Base-by-base conservation (phyloP, 92 coral and sea anemone genomes). In the Porites evermanni region DNA sequence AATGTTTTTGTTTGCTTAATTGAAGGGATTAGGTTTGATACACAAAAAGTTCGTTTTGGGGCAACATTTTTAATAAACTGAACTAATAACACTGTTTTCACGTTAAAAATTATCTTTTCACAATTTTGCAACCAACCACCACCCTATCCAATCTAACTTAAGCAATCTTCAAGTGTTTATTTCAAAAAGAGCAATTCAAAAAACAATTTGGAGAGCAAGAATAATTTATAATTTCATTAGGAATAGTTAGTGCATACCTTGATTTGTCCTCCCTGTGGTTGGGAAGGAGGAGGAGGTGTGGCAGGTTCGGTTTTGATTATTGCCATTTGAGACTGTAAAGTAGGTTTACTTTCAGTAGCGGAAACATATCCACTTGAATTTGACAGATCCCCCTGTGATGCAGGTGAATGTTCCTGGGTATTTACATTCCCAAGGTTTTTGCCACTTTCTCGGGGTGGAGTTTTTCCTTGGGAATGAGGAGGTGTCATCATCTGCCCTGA, bases 401-500 rank as follows among this genome's bases (percentile, higher is more conserved):
- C 75, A 63, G 92, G 74, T 67, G 94, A 74, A 51, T 89, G 88
- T 73, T 87, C 67, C 74, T 79, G 92, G 32, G 77, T 53, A 14
- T 69, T 81, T 32, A 54, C 68, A 1, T 32, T 64, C 13, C 59
- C 24, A 3, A 83, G 11, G 20, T 65, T 83, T 74, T 83, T 83
- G 11, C 87, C 87, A 74, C 80, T 83, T 63, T 83, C 87, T 10
- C 80, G 87, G 21, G 87, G 87, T 12, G 87, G 87, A 63, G 80
- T 83, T 83, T 83, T 74, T 32, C 80, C 87, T 61, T 83, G 87
- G 24, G 87, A 83, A 52, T 64, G 80, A 17, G 80, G 80, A 47
- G 87, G 73, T 12, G 87, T 83, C 79, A 74, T 73, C 72, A 71
- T 83, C 56, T 23, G 93, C 59, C 78, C 73, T 32, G 85, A 32